These are phyloP conservation scores for Oryzias sinensis DNA, from an alignment of 2,797 vertebrate genomes.

Conservation along the genomic window DNA sequence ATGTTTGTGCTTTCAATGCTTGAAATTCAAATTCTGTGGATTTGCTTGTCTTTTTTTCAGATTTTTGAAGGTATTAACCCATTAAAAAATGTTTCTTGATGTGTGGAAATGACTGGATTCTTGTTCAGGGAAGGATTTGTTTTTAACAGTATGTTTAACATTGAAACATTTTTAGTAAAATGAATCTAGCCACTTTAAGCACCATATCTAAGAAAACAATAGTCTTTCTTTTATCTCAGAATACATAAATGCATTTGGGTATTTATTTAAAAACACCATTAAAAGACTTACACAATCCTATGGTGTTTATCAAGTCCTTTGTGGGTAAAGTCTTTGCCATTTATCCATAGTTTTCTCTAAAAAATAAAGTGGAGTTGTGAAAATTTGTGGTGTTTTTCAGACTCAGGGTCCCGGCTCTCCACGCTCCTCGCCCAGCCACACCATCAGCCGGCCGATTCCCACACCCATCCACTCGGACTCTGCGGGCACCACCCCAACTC, in stretches of 20 bases:
- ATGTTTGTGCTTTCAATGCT: constrained; percentile 7
- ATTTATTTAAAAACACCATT: too few relatives aligned
- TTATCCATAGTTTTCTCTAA: neutral
- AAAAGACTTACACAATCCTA: too few relatives aligned
- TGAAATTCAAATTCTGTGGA: too few relatives aligned
- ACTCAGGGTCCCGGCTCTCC: constrained; percentile 94
- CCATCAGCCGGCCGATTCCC: constrained; percentile 89
- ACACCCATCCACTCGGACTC: constrained; percentile 92
- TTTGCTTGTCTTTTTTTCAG: neutral
- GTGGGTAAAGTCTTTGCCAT: neutral
- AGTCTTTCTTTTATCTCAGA: too few relatives aligned
- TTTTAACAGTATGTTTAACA: constrained; percentile 41
- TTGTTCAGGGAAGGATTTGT: neutral
- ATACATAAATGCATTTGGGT: too few relatives aligned
- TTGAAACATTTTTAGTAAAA: neutral
- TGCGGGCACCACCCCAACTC: constrained; percentile 89
- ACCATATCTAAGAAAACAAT: too few relatives aligned
- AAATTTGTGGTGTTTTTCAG: constrained; percentile 73
- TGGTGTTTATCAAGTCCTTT: neutral
- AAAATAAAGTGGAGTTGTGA: neutral
- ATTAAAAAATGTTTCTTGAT: too few relatives aligned
- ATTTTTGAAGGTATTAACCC: neutral
- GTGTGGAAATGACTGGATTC: too few relatives aligned
- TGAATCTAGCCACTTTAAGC: too few relatives aligned
- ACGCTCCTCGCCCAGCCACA: constrained; percentile 95